phyloP scores from a whole-genome alignment of 1,140 invertebrate genomes.

The Lordiphosa mommai region DNA sequence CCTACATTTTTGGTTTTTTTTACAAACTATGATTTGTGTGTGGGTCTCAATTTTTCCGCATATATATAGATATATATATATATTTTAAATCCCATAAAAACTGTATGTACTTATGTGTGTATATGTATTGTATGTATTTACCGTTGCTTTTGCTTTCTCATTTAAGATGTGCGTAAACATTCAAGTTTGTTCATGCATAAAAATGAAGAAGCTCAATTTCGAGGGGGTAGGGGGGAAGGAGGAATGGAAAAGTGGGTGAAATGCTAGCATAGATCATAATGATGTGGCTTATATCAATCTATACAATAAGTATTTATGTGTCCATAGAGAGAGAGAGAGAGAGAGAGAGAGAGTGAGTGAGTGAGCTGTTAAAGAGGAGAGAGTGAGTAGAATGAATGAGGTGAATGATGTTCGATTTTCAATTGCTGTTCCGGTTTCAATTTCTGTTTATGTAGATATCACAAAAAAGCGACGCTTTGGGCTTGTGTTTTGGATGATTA shows the following conservation, averaged over 20 bases:
- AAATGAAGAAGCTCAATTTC: too few species aligned
- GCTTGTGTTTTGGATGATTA: background rate
- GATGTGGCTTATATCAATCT: too few species aligned
- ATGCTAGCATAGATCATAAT: too few species aligned
- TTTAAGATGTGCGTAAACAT: background rate
- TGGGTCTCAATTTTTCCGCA: slow-evolving; percentile 36
- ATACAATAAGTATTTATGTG: too few species aligned
- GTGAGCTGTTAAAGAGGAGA: too few species aligned
- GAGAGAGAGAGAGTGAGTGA: slow-evolving; percentile 3
- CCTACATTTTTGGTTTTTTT: slow-evolving; percentile 25
- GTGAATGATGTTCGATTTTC: background rate
- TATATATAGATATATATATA: slow-evolving; percentile 20
- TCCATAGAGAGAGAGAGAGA: background rate
- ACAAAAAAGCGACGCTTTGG: slow-evolving; percentile 23
- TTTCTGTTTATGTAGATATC: slow-evolving; percentile 19
- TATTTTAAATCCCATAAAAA: slow-evolving; percentile 30
- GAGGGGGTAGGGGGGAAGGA: background rate
- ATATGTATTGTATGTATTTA: slow-evolving; percentile 3
- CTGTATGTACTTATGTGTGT: slow-evolving; percentile 13
- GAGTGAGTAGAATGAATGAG: background rate
- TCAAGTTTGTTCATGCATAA: too few species aligned
- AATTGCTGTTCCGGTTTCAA: background rate
- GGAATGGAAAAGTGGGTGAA: too few species aligned
- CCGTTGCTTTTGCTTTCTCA: slow-evolving; percentile 14
- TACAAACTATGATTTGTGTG: slow-evolving; percentile 71